These are phyloP conservation scores for Pogonomyrmex californicus DNA, from an alignment of 1,140 invertebrate species.

Conservation along the genomic window DNA sequence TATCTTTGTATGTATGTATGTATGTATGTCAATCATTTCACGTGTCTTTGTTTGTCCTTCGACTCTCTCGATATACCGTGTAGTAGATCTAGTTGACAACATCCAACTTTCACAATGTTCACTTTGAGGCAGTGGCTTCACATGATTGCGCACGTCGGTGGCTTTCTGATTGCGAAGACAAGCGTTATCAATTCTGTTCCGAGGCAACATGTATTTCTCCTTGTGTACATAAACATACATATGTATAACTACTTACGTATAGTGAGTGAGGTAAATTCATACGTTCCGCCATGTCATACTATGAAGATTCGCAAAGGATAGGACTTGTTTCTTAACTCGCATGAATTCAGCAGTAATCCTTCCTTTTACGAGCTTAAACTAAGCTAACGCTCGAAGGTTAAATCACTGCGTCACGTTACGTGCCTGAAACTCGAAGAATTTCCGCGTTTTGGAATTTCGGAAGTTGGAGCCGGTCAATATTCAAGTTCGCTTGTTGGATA, in stretches of 20 bases:
- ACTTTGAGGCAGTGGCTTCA: not conserved
- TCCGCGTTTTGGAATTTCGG: slow-evolving; percentile 13
- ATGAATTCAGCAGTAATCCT: slow-evolving; percentile 3
- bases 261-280: slow-evolving; percentile 24
- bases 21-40: not conserved
- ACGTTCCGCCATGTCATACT: not conserved
- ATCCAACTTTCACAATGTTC: not conserved
- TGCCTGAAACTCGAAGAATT: slow-evolving; percentile 15
- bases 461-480: not conserved
- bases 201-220: not conserved
- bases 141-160: slow-evolving; percentile 25
- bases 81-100: not conserved
- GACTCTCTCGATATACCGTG: not conserved
- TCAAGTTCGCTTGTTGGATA: not conserved
- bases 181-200: slow-evolving; percentile 42
- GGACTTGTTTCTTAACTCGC: not conserved
- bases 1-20: not conserved
- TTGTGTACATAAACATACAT: slow-evolving; percentile 20
- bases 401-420: slow-evolving; percentile 21
- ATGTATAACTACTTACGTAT: not conserved
- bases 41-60: not conserved
- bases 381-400: not conserved
- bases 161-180: slow-evolving; percentile 38
- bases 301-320: slow-evolving; percentile 22
- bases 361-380: slow-evolving; percentile 22